Conservation (phyloP, 2,888 invertebrate genomes). For the Orchestes rusci region DNA sequence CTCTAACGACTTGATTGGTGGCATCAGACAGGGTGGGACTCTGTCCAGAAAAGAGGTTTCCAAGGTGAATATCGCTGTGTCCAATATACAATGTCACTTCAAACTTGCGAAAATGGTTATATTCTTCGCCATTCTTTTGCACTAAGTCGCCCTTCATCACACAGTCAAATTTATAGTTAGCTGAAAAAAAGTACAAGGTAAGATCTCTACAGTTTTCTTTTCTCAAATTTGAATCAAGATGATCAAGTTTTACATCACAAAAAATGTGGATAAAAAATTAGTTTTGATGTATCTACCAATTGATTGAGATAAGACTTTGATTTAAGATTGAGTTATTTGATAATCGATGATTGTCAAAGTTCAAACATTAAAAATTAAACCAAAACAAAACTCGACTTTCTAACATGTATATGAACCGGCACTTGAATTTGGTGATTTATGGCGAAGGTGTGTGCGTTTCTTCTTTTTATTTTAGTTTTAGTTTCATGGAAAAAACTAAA, state of each 20-base stretch:
- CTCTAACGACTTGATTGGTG: conserved; percentile 59
- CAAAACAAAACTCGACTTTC: too few relatives aligned
- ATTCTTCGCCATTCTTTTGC: conserved; percentile 50
- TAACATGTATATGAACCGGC: too few relatives aligned
- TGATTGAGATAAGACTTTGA: too few relatives aligned
- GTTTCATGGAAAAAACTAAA: too few relatives aligned
- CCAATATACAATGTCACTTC: conserved; percentile 55
- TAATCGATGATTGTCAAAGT: too few relatives aligned
- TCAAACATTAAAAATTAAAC: too few relatives aligned
- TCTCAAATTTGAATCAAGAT: neutral
- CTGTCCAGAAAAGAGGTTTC: conserved; percentile 60
- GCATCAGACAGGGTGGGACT: conserved; percentile 57
- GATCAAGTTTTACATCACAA: neutral
- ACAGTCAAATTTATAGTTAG: conserved; percentile 58
- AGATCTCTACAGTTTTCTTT: too few relatives aligned
- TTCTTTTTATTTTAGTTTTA: too few relatives aligned
- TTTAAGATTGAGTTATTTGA: too few relatives aligned
- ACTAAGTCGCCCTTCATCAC: conserved; percentile 56
- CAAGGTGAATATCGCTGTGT: conserved; percentile 53
- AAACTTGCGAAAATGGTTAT: conserved; percentile 58
- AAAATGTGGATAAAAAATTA: neutral
- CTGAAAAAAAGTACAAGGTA: conserved; percentile 41
- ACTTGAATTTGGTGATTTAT: too few relatives aligned
- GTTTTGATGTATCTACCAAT: too few relatives aligned
- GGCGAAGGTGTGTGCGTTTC: too few relatives aligned